Evolutionary conservation across 2,113 vertebrate species (phyloP), one percentile per base, ranked within the genome.

Genomic region (Oncorhynchus tshawytscha): DNA sequence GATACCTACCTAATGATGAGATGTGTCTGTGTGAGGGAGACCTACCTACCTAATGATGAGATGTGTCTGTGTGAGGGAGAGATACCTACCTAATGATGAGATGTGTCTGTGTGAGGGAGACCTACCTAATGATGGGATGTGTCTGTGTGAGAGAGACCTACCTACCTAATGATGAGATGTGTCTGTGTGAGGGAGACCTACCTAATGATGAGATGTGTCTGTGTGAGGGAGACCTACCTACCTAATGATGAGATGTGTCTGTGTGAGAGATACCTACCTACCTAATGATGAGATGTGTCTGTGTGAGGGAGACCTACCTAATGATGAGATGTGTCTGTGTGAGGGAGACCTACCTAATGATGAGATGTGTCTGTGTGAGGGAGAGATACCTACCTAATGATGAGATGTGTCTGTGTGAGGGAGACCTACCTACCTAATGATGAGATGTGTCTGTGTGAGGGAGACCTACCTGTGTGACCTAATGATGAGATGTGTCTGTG

Each of bases 181-280:
- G 4, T 29, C 29, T 29, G 29, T 29, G 4, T 0, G 29, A 16
- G 51, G 18, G 13, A 2, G 0, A 49, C 48, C 8, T 11, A 49
- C 48, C 4, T 29, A 29, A n/a, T 59, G 49, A 16, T 51, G 49
- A 13, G 0, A 13, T 15, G 49, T 15, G 49, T 51, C 29, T 31
- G 29, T 31, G 29, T 5, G 29, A 4, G 4, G 0, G 29, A 31
- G 0, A 31, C 29, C 29, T 96, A 98, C 29, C 29, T 96, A 98
- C 96, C 98, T 97, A 99, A 98, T 96, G 97, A 98, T 88, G 96
- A 96, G 93, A 99, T 92, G 94, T 97, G 96, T 95, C 97, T 99
- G 95, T 96, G 29, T 5, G 29, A 5, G 29, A 1, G 29, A 31
- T 1, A 25, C 25, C 25, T 25, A 31, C 29, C 29, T 31, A 98